A percentile compares a stretch with the other conserved stretches of the same genome.
phyloP scores from a whole-genome alignment of 2,888 invertebrate species.

The Cephus rjabovi region DNA sequence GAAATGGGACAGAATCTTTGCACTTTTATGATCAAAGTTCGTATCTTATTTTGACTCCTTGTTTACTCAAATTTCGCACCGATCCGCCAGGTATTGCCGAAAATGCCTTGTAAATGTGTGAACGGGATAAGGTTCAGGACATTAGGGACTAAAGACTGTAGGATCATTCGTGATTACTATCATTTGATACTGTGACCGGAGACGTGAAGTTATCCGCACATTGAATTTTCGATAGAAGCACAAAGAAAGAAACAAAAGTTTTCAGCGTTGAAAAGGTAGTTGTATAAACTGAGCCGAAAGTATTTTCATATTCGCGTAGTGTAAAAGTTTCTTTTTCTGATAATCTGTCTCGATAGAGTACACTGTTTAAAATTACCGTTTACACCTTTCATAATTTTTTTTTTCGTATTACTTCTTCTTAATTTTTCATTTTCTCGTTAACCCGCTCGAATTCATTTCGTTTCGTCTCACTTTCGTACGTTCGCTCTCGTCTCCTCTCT shows the following conservation, averaged over 20 bases:
- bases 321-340: background rate
- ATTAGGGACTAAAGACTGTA: background rate
- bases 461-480: conserved; percentile 19
- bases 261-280: conserved; percentile 2
- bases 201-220: conserved; percentile 1
- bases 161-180: background rate
- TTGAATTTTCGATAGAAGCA: conserved; percentile 6
- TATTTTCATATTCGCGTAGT: background rate
- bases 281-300: background rate
- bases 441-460: conserved; percentile 26
- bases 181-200: background rate
- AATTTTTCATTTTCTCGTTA: conserved; percentile 21
- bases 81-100: background rate
- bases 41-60: background rate
- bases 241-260: background rate
- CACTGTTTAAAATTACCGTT: background rate
- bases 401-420: background rate
- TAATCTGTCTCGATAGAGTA: background rate
- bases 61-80: background rate
- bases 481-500: conserved; percentile 8
- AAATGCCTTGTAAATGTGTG: conserved; percentile 14
- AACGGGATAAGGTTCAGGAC: conserved; percentile 1
- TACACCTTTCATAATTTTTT: background rate
- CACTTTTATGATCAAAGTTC: background rate
- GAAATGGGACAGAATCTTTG: background rate